phyloP scores from a whole-genome alignment of 1,140 invertebrate genomes.

The Melanaphis sacchari region DNA sequence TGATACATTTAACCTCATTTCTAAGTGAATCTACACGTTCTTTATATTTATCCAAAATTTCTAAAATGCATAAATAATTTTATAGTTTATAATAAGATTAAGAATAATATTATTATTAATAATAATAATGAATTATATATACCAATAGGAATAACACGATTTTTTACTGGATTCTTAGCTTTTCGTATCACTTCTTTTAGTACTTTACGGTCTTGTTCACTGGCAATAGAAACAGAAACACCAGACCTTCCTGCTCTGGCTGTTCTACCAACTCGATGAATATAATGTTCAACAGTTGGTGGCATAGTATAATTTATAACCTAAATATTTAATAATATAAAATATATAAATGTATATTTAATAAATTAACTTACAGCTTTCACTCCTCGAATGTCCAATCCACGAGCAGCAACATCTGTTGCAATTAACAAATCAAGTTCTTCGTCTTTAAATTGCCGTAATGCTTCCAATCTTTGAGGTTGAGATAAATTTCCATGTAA shows the following conservation, averaged over 20 bases:
- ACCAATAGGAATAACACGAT: conserved; percentile 82
- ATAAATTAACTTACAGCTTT: conserved; percentile 75
- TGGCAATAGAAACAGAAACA: conserved; percentile 92
- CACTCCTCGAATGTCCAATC: conserved; percentile 94
- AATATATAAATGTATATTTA: conserved; percentile 13
- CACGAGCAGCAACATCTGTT: conserved; percentile 95
- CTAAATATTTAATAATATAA: conserved; percentile 61
- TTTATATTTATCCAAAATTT: conserved; percentile 88
- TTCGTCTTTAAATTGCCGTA: conserved; percentile 89
- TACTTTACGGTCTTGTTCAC: conserved; percentile 87
- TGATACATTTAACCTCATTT: conserved; percentile 78
- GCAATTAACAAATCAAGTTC: conserved; percentile 91
- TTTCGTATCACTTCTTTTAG: conserved; percentile 92
- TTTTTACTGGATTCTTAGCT: conserved; percentile 85
- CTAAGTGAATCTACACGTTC: conserved; percentile 77
- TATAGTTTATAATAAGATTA: background rate
- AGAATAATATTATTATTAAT: background rate
- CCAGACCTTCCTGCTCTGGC: conserved; percentile 89
- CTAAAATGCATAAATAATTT: conserved; percentile 63
- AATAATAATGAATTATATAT: background rate
- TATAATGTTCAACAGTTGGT: conserved; percentile 91
- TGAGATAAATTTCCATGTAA: conserved; percentile 96
- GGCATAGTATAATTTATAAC: conserved; percentile 97
- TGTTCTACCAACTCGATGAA: conserved; percentile 93
- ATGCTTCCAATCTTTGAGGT: conserved; percentile 85